Percentiles rank a stretch among this genome's conserved stretches.
Evolutionary conservation across 2,797 vertebrate genomes (phyloP).

Genomic region (Sebastes iracundus): DNA sequence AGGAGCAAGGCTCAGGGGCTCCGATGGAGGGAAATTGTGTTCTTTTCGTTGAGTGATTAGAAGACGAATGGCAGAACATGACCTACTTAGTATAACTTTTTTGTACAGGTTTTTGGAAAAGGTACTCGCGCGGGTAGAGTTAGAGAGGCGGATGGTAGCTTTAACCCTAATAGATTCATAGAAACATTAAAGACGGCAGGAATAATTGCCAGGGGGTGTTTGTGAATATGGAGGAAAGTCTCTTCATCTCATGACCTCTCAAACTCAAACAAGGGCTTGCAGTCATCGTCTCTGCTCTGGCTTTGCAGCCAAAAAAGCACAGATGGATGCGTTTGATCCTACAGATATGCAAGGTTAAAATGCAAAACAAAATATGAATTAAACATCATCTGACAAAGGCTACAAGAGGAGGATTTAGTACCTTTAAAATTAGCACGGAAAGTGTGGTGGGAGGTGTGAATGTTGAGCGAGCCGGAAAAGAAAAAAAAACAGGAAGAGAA

Average conservation of each 20-base stretch:
- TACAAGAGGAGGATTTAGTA: slow-evolving; percentile 50
- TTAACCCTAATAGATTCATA: slow-evolving; percentile 59
- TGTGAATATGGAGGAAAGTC: slow-evolving; percentile 53
- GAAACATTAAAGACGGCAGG: slow-evolving; percentile 50
- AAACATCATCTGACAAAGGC: slow-evolving; percentile 63
- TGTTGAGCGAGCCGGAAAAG: slow-evolving; percentile 22
- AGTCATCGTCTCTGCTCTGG: slow-evolving; percentile 34
- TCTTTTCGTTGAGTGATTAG: slow-evolving; percentile 80
- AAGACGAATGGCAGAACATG: slow-evolving; percentile 82
- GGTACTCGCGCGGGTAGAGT: slow-evolving; percentile 33
- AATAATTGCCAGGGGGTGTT: slow-evolving; percentile 63
- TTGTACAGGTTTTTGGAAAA: slow-evolving; percentile 60
- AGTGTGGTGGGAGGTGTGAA: slow-evolving; percentile 62
- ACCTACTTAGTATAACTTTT: slow-evolving; percentile 83
- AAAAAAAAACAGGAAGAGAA: slow-evolving; percentile 10
- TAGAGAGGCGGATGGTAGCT: slow-evolving; percentile 37
- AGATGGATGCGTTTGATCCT: slow-evolving; percentile 48
- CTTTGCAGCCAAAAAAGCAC: slow-evolving; percentile 40
- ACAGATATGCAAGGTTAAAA: slow-evolving; percentile 62
- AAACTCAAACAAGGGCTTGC: slow-evolving; percentile 47
- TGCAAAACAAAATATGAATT: slow-evolving; percentile 69
- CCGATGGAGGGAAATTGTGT: slow-evolving; percentile 66
- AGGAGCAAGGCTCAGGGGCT: slow-evolving; percentile 75
- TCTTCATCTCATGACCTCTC: slow-evolving; percentile 63
- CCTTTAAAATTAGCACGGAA: slow-evolving; percentile 61